Evolutionary conservation across 2,797 vertebrate genomes (phyloP).

Genomic region (Acipenser ruthenus): DNA sequence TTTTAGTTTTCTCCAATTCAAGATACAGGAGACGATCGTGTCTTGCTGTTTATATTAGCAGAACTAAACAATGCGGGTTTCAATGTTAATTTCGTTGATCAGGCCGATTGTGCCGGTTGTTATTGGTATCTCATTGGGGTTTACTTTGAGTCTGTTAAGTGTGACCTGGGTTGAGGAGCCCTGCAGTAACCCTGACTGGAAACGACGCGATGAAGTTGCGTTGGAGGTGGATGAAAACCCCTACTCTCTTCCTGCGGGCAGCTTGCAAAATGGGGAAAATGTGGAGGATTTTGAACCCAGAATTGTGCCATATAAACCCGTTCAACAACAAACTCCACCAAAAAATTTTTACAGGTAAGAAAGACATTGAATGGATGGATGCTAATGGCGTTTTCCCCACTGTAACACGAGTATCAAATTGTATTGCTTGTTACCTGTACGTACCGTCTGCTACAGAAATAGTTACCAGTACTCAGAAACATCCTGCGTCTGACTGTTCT

Average conservation of each 20-base stretch:
- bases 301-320: slow-evolving; percentile 75
- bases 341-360: slow-evolving; percentile 87
- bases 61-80: slow-evolving; percentile 68
- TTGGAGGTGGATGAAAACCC: slow-evolving; percentile 52
- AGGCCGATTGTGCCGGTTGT: slow-evolving; percentile 84
- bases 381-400: too few relatives aligned
- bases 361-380: too few relatives aligned
- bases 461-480: too few relatives aligned
- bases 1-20: not conserved
- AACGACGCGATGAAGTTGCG: slow-evolving; percentile 31
- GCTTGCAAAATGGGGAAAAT: slow-evolving; percentile 37
- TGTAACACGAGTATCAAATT: too few relatives aligned
- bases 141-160: slow-evolving; percentile 85
- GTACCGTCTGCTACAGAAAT: too few relatives aligned
- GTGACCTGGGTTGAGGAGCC: slow-evolving; percentile 85
- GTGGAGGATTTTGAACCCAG: slow-evolving; percentile 72
- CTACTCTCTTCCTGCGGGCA: too few relatives aligned
- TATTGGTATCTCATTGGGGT: slow-evolving; percentile 86
- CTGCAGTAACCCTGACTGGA: slow-evolving; percentile 48
- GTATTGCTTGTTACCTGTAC: too few relatives aligned
- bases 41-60: not conserved
- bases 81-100: slow-evolving; percentile 72
- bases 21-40: slow-evolving; percentile 11
- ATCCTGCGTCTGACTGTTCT: too few relatives aligned
- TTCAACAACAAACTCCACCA: slow-evolving; percentile 47